Base-by-base conservation (phyloP, 23 tunicate species). In the Styela clava region DNA sequence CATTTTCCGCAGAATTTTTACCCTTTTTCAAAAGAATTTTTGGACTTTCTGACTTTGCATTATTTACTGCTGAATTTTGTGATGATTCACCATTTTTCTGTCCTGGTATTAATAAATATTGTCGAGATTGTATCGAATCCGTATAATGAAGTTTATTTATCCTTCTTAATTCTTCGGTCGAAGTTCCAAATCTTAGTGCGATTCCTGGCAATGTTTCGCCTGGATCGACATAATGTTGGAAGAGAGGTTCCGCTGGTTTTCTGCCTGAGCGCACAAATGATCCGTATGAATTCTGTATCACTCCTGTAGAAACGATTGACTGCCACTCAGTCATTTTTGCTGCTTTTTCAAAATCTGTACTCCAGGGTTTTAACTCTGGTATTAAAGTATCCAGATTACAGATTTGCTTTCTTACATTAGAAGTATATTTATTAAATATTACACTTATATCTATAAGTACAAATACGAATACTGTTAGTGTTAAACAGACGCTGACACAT, bases 281-380 rank as follows among this genome's bases (percentile, higher is more conserved):
- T 19, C 97, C 97, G 78, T 91, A 91, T 0, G 97, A 91, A 52
- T 88, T 61, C 24, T 69, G 67, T 7, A 71, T 78, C 63, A 27
- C 88, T n/a, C 73, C 83, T 23, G 90, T 51, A 1, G 74, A 65
- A 61, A 91, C 64, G 1, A 91, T 91, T 16, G 90, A 82, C 23
- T 91, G 84, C 90, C 90, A 91, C 78, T 91, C 97, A 85, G 84
- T 85, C 97, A 91, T 91, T 44, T 44, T 44, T 44, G n/a, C n/a
- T n/a, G n/a, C n/a, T n/a, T n/a, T n/a, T n/a, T n/a, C n/a, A n/a
- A n/a, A n/a, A n/a, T n/a, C n/a, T n/a, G n/a, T n/a, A n/a, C n/a
- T n/a, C n/a, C n/a, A n/a, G n/a, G n/a, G n/a, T n/a, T n/a, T n/a
- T n/a, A n/a, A n/a, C n/a, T n/a, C n/a, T n/a, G n/a, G n/a, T n/a